These are phyloP conservation scores for Myotis planiceps DNA, from an alignment of 2,797 vertebrate genomes.

Conservation along the genomic window DNA sequence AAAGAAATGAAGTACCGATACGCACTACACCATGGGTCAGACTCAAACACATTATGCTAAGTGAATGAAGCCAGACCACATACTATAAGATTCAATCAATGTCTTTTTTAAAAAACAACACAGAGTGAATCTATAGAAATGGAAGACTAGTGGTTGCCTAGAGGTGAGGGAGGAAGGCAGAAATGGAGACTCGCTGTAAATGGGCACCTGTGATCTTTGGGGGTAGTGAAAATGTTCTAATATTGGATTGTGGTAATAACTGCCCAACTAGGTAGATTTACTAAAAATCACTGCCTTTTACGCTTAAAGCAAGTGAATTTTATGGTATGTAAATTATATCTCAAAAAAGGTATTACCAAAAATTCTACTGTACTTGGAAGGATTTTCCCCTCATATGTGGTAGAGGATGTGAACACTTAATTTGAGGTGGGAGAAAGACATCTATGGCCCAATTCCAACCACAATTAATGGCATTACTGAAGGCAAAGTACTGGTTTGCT, in stretches of 20 bases:
- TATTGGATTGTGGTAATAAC: neutral
- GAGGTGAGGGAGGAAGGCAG: too few relatives aligned
- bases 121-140: neutral
- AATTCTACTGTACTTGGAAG: neutral
- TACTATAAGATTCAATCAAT: neutral
- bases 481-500: neutral
- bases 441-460: neutral
- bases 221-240: neutral
- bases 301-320: neutral
- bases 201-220: rapidly evolving
- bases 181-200: neutral
- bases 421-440: neutral
- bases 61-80: neutral
- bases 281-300: neutral
- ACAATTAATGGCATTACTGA: neutral
- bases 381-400: neutral
- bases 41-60: neutral
- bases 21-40: neutral
- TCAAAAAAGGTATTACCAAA: neutral
- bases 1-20: neutral
- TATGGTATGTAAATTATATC: neutral
- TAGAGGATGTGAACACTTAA: neutral
- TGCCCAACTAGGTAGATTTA: neutral
- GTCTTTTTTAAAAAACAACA: neutral
- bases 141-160: neutral